Conservation (phyloP, 2,113 vertebrate genomes). For the Cygnus buccinator region DNA sequence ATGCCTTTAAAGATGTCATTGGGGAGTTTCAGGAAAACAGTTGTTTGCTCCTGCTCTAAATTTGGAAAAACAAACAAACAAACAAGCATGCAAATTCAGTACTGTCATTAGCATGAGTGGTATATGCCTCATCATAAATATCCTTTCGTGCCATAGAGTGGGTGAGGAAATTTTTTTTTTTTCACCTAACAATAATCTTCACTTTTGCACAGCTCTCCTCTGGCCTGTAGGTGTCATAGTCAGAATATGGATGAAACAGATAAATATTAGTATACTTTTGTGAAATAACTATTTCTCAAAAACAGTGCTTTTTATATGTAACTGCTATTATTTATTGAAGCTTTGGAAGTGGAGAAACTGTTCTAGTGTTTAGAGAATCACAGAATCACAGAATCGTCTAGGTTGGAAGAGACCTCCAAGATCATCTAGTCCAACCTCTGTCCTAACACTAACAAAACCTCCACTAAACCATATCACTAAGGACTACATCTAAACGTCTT, state of each 20-base stretch:
- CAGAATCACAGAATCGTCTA: too few species aligned
- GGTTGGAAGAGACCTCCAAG: too few species aligned
- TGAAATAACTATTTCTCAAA: slow-evolving; percentile 3
- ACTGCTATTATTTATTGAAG: neutral
- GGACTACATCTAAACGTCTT: too few species aligned
- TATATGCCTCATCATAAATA: neutral
- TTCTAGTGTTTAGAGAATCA: neutral
- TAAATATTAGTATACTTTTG: neutral
- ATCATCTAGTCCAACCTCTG: too few species aligned
- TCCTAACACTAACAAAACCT: too few species aligned
- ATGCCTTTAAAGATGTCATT: slow-evolving; percentile 25
- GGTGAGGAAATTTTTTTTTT: neutral
- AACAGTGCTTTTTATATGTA: neutral
- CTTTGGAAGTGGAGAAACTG: neutral
- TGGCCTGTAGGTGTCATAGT: slow-evolving; percentile 47
- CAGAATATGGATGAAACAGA: slow-evolving; percentile 8
- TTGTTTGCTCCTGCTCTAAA: neutral
- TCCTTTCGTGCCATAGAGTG: neutral
- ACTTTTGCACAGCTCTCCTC: neutral
- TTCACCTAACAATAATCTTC: neutral
- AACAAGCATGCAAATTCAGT: neutral
- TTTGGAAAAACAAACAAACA: neutral
- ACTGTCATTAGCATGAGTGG: neutral
- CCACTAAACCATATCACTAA: too few species aligned
- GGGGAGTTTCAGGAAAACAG: neutral